Percentiles rank a stretch among this genome's conserved stretches.
These are phyloP conservation scores for Lagria hirta DNA, from an alignment of 2,888 invertebrate species.

Conservation along the genomic window DNA sequence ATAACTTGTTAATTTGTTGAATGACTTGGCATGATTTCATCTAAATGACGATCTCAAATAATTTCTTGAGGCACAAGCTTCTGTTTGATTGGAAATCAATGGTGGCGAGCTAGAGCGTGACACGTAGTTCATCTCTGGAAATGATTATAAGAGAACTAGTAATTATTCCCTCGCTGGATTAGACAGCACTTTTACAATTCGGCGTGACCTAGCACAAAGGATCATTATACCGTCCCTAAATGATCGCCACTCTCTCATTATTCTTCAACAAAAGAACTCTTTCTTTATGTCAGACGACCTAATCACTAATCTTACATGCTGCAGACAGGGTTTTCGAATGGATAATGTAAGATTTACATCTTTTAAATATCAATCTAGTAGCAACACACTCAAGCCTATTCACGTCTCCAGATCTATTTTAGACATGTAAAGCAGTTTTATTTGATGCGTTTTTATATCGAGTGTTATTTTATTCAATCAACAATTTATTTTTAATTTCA, in stretches of 20 bases:
- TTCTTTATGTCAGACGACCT: too few relatives aligned
- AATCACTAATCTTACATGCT: too few relatives aligned
- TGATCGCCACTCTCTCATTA: slow-evolving; percentile 33
- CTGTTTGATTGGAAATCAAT: slow-evolving; percentile 34
- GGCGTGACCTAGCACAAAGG: slow-evolving; percentile 37
- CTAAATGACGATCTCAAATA: slow-evolving; percentile 31
- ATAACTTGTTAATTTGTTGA: slow-evolving; percentile 31
- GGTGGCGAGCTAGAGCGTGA: slow-evolving; percentile 32
- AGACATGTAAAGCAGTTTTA: too few relatives aligned
- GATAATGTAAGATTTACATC: too few relatives aligned
- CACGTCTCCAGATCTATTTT: too few relatives aligned
- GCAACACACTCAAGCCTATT: too few relatives aligned
- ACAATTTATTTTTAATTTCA: too few relatives aligned
- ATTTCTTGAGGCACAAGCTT: slow-evolving; percentile 29
- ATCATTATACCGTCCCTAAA: slow-evolving; percentile 35
- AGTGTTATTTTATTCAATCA: too few relatives aligned
- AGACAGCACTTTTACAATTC: slow-evolving; percentile 40
- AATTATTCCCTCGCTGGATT: slow-evolving; percentile 38
- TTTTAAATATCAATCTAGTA: too few relatives aligned
- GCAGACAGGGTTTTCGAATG: too few relatives aligned
- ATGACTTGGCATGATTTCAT: slow-evolving; percentile 28
- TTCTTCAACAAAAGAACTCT: slow-evolving; percentile 26
- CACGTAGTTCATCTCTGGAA: slow-evolving; percentile 27
- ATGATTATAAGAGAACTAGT: slow-evolving; percentile 34
- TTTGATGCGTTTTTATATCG: too few relatives aligned